Evolutionary conservation across 53 echinoderm and acorn worm genomes (phyloP).

Genomic region (Astropecten irregularis): DNA sequence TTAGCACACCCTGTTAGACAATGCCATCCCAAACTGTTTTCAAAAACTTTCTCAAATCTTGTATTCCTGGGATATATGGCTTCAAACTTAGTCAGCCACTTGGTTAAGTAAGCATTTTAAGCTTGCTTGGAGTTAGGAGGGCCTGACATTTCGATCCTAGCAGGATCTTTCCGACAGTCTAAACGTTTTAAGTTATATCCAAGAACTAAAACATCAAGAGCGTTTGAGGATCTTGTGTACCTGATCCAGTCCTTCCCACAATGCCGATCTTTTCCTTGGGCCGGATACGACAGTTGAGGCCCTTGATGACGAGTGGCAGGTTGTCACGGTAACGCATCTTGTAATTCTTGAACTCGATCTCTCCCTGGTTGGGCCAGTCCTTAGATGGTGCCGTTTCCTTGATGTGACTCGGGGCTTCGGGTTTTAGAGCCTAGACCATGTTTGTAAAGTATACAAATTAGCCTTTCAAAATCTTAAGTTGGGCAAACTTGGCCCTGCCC

Average conservation of each 20-base stretch:
- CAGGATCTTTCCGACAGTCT: too few species aligned
- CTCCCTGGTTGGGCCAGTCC: conserved; percentile 79
- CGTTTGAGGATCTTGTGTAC: too few species aligned
- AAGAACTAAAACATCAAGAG: too few species aligned
- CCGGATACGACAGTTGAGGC: conserved; percentile 64
- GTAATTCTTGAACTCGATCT: conserved; percentile 75
- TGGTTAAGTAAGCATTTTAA: too few species aligned
- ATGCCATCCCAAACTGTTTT: too few species aligned
- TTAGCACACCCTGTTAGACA: too few species aligned
- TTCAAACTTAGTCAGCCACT: too few species aligned
- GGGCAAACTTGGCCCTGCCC: neutral
- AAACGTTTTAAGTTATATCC: too few species aligned
- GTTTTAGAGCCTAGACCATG: conserved; percentile 66
- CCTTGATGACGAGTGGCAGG: conserved; percentile 89
- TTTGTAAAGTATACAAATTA: neutral
- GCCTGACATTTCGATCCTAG: too few species aligned
- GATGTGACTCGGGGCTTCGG: conserved; percentile 88
- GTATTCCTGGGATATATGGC: too few species aligned
- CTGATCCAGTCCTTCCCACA: conserved; percentile 97
- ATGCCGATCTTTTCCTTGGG: conserved; percentile 96
- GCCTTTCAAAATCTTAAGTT: neutral
- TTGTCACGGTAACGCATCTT: conserved; percentile 93
- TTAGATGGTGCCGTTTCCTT: conserved; percentile 72
- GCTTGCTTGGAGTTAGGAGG: too few species aligned
- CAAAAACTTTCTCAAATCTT: too few species aligned